phyloP scores from a whole-genome alignment of 2,797 vertebrate species.

The Paratrypauchen microcephalus region DNA sequence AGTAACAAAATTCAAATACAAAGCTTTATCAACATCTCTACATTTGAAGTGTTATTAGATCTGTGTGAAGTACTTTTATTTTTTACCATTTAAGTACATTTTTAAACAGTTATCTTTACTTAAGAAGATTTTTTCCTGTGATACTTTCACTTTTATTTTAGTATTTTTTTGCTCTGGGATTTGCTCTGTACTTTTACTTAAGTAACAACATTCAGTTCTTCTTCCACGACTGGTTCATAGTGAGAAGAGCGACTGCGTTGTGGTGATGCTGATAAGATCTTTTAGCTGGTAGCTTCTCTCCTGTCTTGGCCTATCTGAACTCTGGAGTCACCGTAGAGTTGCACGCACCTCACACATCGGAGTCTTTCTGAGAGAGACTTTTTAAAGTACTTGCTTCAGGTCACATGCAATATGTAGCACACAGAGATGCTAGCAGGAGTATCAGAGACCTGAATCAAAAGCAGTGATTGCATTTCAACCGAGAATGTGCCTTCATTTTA shows the following conservation, averaged over 20 bases:
- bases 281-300: neutral
- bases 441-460: conserved; percentile 47
- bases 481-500: neutral
- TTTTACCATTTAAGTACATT: too few relatives aligned
- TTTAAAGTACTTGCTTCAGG: conserved; percentile 23
- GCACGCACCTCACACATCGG: conserved; percentile 11
- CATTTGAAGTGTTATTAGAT: too few relatives aligned
- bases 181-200: too few relatives aligned
- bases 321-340: neutral
- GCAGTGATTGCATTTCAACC: conserved; percentile 28
- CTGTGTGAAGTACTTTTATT: too few relatives aligned
- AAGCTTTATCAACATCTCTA: too few relatives aligned
- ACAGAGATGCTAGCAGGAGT: conserved; percentile 7
- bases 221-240: neutral
- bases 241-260: neutral
- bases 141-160: too few relatives aligned
- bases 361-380: conserved; percentile 31
- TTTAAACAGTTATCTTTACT: too few relatives aligned
- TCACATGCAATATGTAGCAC: conserved; percentile 28
- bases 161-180: too few relatives aligned
- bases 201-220: too few relatives aligned
- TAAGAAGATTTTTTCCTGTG: too few relatives aligned
- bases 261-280: conserved; percentile 5
- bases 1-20: too few relatives aligned
- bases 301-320: conserved; percentile 1